Evolutionary conservation across 2,888 invertebrate species (phyloP).

Genomic region (Frankliniella intonsa): DNA sequence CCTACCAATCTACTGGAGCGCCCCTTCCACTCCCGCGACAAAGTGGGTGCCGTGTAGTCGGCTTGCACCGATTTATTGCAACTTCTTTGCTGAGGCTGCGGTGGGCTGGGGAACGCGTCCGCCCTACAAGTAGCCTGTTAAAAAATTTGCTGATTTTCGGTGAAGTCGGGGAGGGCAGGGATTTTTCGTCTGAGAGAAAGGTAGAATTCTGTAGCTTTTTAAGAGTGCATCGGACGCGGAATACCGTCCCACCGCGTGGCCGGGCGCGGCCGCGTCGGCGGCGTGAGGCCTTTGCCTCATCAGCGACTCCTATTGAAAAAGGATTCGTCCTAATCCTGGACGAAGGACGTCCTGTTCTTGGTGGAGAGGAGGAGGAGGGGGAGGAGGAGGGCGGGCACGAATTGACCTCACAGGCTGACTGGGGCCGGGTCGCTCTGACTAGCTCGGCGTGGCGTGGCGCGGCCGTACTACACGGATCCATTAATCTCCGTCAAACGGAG

Average conservation of each 20-base stretch:
- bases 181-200: too few species aligned
- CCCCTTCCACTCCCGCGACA: neutral
- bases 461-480: neutral
- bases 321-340: neutral
- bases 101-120: neutral
- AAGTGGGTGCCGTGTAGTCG: neutral
- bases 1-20: neutral
- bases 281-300: neutral
- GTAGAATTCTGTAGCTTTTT: too few species aligned
- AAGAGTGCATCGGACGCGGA: neutral
- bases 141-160: too few species aligned
- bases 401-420: neutral
- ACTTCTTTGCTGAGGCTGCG: neutral
- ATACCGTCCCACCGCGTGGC: neutral
- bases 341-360: too few species aligned
- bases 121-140: too few species aligned
- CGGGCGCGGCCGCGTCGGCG: neutral
- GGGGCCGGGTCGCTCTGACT: neutral
- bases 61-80: conserved; percentile 1
- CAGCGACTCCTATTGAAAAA: neutral
- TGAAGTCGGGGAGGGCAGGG: too few species aligned
- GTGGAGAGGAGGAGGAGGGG: too few species aligned
- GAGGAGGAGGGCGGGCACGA: too few species aligned
- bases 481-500: conserved; percentile 21
- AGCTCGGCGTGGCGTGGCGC: neutral